Evolutionary conservation across 2,113 vertebrate genomes (phyloP).

Genomic region (Heliornis fulica): DNA sequence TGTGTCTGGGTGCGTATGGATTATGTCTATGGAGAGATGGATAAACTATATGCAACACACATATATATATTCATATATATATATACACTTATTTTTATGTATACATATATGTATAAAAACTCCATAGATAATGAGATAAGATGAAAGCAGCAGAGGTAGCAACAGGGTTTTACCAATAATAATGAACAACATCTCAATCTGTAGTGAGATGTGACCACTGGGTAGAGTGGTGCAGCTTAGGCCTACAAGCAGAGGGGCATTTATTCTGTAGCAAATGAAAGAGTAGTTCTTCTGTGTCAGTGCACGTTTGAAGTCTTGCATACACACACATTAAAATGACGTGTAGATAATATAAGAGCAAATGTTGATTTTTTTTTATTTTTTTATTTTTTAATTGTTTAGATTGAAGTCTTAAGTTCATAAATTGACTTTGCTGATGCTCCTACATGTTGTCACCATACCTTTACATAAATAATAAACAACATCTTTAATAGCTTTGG

Average conservation of each 20-base stretch:
- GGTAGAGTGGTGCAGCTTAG: not conserved
- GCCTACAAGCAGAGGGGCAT: not conserved
- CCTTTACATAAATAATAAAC: not conserved
- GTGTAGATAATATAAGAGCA: not conserved
- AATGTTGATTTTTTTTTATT: not conserved
- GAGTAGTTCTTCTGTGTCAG: not conserved
- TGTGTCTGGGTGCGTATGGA: accelerated
- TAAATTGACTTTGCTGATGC: not conserved
- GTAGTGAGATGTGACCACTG: not conserved
- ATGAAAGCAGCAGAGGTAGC: not conserved
- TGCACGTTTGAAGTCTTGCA: not conserved
- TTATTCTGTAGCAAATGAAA: not conserved
- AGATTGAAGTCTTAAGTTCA: not conserved
- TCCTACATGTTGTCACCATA: not conserved
- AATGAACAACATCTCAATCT: not conserved
- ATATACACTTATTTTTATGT: too few species aligned
- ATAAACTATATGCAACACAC: not conserved
- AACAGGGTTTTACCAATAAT: not conserved
- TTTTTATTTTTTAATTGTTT: not conserved
- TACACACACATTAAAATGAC: not conserved
- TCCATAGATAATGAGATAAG: not conserved
- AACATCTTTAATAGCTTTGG: not conserved
- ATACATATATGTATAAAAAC: too few species aligned
- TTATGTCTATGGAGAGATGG: not conserved
- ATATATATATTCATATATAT: too few species aligned